A percentile compares a stretch with the other conserved stretches of the same genome.
Evolutionary conservation across 2,797 vertebrate species (phyloP).

Genomic region (Chelon labrosus): DNA sequence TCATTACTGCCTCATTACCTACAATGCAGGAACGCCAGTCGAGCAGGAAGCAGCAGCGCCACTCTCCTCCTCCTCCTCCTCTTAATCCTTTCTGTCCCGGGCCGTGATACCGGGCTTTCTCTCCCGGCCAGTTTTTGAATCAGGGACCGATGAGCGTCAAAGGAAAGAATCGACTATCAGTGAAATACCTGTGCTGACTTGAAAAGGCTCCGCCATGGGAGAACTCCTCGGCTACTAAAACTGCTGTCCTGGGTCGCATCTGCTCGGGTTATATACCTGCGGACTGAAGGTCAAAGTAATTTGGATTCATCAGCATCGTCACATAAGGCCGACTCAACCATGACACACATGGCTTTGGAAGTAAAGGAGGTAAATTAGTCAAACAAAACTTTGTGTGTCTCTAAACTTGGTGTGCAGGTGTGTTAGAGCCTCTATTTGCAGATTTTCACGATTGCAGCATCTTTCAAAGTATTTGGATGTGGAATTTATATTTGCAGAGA

Average conservation of each 20-base stretch:
- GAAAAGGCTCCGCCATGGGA: conserved; percentile 51
- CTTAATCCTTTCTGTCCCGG: conserved; percentile 13
- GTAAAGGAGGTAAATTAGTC: conserved; percentile 71
- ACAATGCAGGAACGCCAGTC: conserved; percentile 45
- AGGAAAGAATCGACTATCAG: conserved; percentile 17
- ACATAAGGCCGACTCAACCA: conserved; percentile 48
- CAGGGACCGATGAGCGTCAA: conserved; percentile 7
- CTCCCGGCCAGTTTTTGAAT: conserved; percentile 33
- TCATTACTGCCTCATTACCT: conserved; percentile 66
- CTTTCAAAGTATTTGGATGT: background rate
- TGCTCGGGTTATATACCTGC: conserved; percentile 25
- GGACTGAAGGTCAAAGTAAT: conserved; percentile 33
- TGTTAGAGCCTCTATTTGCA: background rate
- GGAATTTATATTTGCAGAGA: background rate
- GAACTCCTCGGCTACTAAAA: conserved; percentile 23
- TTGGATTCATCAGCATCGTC: conserved; percentile 56
- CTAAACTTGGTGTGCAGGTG: background rate
- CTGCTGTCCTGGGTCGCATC: conserved; percentile 4
- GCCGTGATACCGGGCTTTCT: conserved; percentile 24
- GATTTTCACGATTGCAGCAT: background rate
- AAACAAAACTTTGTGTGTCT: background rate
- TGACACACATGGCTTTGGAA: conserved; percentile 76
- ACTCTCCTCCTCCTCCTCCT: conserved; percentile 15
- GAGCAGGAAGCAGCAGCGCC: conserved; percentile 61
- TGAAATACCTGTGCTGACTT: conserved; percentile 23